Base-by-base conservation (phyloP, 2,113 vertebrate species). In the Otus sunia region DNA sequence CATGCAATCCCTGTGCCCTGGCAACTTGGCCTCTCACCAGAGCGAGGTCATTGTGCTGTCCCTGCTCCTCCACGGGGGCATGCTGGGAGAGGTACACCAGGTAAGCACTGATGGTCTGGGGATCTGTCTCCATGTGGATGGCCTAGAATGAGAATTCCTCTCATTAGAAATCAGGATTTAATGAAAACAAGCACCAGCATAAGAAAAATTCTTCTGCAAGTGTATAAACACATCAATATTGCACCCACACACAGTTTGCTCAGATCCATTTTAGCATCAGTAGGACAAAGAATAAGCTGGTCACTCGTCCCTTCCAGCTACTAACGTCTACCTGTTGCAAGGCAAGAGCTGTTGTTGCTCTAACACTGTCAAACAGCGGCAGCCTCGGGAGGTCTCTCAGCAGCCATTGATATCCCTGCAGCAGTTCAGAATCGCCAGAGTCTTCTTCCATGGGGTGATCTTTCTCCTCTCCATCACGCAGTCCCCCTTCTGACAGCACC, bases 41-140 rank as follows among this genome's bases (percentile, higher is more conserved):
- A 25, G 99, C 99, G 3, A 99, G 98, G 91, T 99, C 99, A 4
- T 99, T 99, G 95, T 99, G 99, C 55, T 98, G 98, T 15, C 98
- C 98, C 97, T 99, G 99, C 69, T 99, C 99, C 96, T 99, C 99
- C 63, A 99, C 98, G 1, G 99, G 99, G 29, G 99, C 99, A n/a
- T 99, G 99, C 98, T 99, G 99, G 96, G 99, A 99, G 30, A 99
- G 98, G 96, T 99, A 99, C 88, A 99, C 99, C 90, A 99, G 97
- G 96, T 99, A 99, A 75, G 99, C 99, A 15, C 99, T 99, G 97
- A 99, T 99, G 45, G 99, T 99, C 97, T 99, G 99, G 8, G 99
- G 99, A 90, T 99, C 99, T 0, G 99, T 99, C 97, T 99, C 99
- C 99, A 99, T 98, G 95, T 99, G 99, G 95, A 99, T 99, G 78